These are phyloP conservation scores for Planococcus citri DNA, from an alignment of 1,140 invertebrate genomes.

Conservation along the genomic window DNA sequence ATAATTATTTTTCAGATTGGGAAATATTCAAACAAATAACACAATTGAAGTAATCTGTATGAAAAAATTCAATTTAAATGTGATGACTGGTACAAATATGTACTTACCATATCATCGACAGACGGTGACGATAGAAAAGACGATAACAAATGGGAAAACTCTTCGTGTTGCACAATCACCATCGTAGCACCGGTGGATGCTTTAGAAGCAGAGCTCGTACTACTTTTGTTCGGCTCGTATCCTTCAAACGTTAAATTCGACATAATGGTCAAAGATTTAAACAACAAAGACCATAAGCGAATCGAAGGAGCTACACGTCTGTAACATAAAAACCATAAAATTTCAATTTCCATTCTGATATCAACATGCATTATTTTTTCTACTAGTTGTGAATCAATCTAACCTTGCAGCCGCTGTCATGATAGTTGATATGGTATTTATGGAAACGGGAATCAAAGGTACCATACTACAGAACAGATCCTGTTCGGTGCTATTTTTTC, in stretches of 20 bases:
- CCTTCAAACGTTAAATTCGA: not conserved
- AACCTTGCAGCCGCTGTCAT: not conserved
- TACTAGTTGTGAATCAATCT: too few species aligned
- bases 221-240: not conserved
- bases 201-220: not conserved
- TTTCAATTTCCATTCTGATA: not conserved
- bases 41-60: too few species aligned
- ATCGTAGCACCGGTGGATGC: not conserved
- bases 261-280: slow-evolving; percentile 1
- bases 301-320: not conserved
- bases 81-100: not conserved
- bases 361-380: not conserved
- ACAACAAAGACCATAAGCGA: not conserved
- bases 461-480: slow-evolving; percentile 10
- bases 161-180: not conserved
- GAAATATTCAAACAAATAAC: too few species aligned
- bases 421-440: not conserved
- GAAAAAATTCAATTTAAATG: too few species aligned
- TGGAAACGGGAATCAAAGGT: not conserved
- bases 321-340: not conserved
- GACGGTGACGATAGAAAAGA: not conserved
- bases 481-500: not conserved
- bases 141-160: not conserved
- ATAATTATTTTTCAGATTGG: too few species aligned
- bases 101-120: slow-evolving; percentile 14